Base-by-base conservation (phyloP, 2,113 vertebrate genomes). In the Alethe diademata region DNA sequence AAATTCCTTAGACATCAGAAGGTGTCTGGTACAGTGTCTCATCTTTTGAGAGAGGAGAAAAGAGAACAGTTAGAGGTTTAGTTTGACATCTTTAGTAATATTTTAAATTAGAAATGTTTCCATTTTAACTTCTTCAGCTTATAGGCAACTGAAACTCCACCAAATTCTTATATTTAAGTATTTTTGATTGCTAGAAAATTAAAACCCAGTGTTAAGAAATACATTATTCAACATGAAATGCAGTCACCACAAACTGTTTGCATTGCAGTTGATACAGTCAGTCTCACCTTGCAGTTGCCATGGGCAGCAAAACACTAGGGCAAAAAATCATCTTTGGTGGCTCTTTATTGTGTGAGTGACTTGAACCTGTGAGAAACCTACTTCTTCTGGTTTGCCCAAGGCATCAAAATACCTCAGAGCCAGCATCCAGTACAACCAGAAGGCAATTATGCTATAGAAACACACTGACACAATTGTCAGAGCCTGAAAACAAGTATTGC, bases 291-390 rank as follows among this genome's bases (percentile, higher is more conserved):
- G 58, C 56, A 70, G 66, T 76, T 91, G 79, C 88, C 74, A 61
- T 8, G 25, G 89, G 86, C 91, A 96, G 78, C 29, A 92, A 88
- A 96, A 69, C 56, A 80, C 57, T 72, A 28, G 72, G 50, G 23
- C 57, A 94, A 86, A 92, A 92, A n/a, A n/a, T n/a, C n/a, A 82
- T 92, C 82, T 96, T 97, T 45, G 92, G 88, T 64, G 87, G 66
- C 71, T 85, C n/a, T 62, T 94, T 86, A 82, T 29, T 94, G 33
- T 88, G 29, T 92, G 40, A 96, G n/a, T 87, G 79, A 53, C 73
- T 75, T 61, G 33, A 95, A 65, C 43, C 56, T 81, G 73, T 22
- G 11, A 92, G 78, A 94, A 67, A 58, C 15, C 84, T 48, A n/a
- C 26, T 50, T 90, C 93, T 94, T 26, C 64, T 85, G 80, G 31